Evolutionary conservation across 2,797 vertebrate genomes (phyloP), one percentile per base, ranked within the genome.

Genomic region (Coranthus polyacanthus): DNA sequence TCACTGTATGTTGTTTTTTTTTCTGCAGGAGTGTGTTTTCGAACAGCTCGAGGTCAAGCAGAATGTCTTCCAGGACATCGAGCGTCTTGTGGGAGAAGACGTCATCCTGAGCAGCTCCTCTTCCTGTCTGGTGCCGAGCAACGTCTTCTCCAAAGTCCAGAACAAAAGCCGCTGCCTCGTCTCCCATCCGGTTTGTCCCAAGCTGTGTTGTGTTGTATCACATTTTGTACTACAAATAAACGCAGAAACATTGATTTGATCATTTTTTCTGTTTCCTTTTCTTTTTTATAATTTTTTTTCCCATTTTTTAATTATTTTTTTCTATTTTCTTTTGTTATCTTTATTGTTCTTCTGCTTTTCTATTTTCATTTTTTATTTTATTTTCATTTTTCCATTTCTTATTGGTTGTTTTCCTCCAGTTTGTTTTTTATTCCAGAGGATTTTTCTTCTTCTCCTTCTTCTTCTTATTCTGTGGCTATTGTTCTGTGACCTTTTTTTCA

Each of bases 101-200:
- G 91, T 95, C 15, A 88, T 98, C 83, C 85, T 99, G 72, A 96
- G 96, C 91, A 99, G 98, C 88, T 99, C 98, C 0, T 96, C 95
- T 11, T 99, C 98, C 32, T 96, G 95, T 60, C 93, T 99, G 81
- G 89, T 99, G 75, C 98, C 98, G 4, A 96, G 95, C 88, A 93
- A 85, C 22, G 79, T 99, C 76, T 99, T 99, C 85, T 86, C 92
- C 4, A 92, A 88, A 54, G 89, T 99, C 49, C 93, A 92, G 29
- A 94, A 93, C 5, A 92, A 88, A 75, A 94, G 92, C 36, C 96
- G 96, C 72, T 99, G 98, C 84, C 88, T 99, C 0, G 94, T 99
- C 76, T 96, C 96, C 0, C 98, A 99, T 77, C 98, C 98, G 64
- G 98, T 99, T 72, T 94, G 89, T 85, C 12, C 10, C 26, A 2